These are phyloP conservation scores for Dreissena rostriformis DNA, from an alignment of 1,140 invertebrate species.

Conservation along the genomic window DNA sequence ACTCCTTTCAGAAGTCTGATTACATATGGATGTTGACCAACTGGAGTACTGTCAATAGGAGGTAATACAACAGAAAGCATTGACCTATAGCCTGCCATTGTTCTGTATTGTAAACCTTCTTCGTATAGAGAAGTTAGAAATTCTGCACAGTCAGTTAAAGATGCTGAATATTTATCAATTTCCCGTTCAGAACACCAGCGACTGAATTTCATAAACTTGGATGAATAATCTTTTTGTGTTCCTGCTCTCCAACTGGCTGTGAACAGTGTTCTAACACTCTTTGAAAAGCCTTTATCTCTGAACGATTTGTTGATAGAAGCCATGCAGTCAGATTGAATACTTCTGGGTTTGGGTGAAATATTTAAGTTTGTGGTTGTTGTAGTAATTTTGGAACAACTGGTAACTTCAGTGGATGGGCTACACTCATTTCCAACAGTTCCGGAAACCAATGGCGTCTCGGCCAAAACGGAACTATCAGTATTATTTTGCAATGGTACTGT, in stretches of 20 bases:
- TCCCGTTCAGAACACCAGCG: conserved; percentile 49
- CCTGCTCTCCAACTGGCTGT: conserved; percentile 26
- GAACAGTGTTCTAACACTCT: conserved; percentile 16
- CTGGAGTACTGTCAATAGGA: neutral
- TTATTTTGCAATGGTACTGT: conserved; percentile 21
- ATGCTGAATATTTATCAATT: conserved; percentile 20
- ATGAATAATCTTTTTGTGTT: conserved; percentile 33
- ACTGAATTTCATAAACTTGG: conserved; percentile 38
- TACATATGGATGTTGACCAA: conserved; percentile 10
- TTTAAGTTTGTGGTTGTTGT: neutral
- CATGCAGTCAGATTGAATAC: conserved; percentile 35
- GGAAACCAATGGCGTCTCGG: conserved; percentile 11
- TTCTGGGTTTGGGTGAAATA: conserved; percentile 26
- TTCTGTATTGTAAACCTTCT: conserved; percentile 6
- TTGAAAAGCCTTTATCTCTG: conserved; percentile 28
- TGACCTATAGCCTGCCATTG: conserved; percentile 24
- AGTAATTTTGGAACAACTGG: conserved; percentile 11
- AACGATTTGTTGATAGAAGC: conserved; percentile 24
- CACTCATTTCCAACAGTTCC: neutral
- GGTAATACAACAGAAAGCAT: conserved; percentile 7
- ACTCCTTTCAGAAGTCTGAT: conserved; percentile 6
- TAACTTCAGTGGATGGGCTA: conserved; percentile 10
- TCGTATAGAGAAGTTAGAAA: conserved; percentile 2
- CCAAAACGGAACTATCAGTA: conserved; percentile 34
- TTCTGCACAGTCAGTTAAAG: conserved; percentile 27